Evolutionary conservation across 2,888 invertebrate species (phyloP).

Genomic region (Petrolisthes manimaculis): DNA sequence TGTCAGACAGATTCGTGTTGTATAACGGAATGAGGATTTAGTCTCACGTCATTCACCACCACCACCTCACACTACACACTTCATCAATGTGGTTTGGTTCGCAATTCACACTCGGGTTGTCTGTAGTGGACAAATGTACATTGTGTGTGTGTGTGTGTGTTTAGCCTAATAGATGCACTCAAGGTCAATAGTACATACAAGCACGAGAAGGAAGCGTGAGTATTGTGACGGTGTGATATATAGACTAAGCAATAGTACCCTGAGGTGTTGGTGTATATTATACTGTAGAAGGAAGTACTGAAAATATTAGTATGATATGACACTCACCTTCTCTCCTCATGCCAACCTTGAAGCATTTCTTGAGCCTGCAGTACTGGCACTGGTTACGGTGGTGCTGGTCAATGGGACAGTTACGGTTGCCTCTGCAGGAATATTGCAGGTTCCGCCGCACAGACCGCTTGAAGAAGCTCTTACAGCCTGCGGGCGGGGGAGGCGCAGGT

Average conservation of each 20-base stretch:
- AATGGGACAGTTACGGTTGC: constrained; percentile 96
- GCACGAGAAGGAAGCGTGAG: background rate
- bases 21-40: too few species aligned
- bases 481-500: constrained; percentile 68
- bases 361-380: constrained; percentile 98
- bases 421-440: constrained; percentile 97
- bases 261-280: constrained; percentile 16
- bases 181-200: background rate
- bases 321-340: constrained; percentile 97
- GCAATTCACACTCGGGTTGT: too few species aligned
- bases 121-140: background rate
- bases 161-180: too few species aligned
- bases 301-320: background rate
- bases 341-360: constrained; percentile 99
- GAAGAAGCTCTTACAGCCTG: constrained; percentile 99
- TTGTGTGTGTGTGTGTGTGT: too few species aligned
- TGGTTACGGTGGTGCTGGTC: constrained; percentile 99
- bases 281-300: background rate
- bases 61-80: too few species aligned
- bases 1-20: too few species aligned
- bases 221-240: too few species aligned
- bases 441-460: constrained; percentile 97
- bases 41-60: too few species aligned
- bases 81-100: too few species aligned
- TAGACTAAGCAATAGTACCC: too few species aligned